These are phyloP conservation scores for Sipha flava DNA, from an alignment of 1,140 invertebrate species.

Conservation along the genomic window DNA sequence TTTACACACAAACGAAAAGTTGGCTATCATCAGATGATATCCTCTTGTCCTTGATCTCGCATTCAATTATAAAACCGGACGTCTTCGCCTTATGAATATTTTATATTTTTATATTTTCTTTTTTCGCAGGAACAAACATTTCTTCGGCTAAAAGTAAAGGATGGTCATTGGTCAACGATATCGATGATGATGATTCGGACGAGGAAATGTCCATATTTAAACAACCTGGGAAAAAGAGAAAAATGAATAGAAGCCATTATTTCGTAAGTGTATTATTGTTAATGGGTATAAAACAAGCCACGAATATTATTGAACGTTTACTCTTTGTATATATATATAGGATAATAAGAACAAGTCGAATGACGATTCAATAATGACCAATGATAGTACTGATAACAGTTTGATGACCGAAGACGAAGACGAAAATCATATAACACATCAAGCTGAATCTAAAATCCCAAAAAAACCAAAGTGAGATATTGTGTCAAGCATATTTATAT, in stretches of 20 bases:
- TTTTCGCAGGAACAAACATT: background rate
- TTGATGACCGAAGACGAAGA: conserved; percentile 19
- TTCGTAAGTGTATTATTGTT: background rate
- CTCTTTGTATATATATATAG: background rate
- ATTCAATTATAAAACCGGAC: background rate
- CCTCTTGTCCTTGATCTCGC: background rate
- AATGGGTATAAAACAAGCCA: background rate
- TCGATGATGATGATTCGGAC: background rate
- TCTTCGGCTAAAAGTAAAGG: background rate
- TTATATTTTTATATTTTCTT: background rate
- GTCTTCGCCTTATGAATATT: background rate
- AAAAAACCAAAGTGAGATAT: background rate
- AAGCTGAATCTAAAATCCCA: background rate
- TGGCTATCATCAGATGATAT: background rate
- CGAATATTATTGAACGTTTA: background rate
- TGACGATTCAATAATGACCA: background rate
- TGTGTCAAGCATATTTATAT: background rate
- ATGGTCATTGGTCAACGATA: background rate
- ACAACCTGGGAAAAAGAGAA: conserved; percentile 7
- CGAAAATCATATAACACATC: background rate
- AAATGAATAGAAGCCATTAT: background rate
- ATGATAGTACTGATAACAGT: conserved; percentile 4
- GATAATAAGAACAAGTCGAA: background rate
- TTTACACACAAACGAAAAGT: conserved; percentile 15
- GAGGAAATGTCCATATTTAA: conserved; percentile 22